Evolutionary conservation across 2,797 vertebrate species (phyloP).

Genomic region (Muraenolepis orangiensis): DNA sequence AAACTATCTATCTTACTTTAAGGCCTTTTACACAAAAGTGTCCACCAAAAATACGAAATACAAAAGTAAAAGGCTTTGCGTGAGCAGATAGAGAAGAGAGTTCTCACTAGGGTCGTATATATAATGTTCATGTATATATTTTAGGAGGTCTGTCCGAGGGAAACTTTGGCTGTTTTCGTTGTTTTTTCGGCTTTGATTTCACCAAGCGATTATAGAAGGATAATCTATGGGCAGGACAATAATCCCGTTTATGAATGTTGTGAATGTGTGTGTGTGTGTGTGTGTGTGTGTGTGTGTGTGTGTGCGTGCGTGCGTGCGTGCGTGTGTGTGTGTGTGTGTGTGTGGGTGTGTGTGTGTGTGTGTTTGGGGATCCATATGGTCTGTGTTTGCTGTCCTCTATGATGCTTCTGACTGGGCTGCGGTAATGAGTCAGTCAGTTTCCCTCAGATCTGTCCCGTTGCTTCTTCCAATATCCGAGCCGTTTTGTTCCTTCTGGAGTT

Average conservation of each 20-base stretch:
- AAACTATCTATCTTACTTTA: too few relatives aligned
- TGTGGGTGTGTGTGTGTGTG: slow-evolving; percentile 11
- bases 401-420: slow-evolving; percentile 28
- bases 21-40: too few relatives aligned
- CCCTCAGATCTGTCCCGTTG: slow-evolving; percentile 31
- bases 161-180: slow-evolving; percentile 28
- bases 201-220: slow-evolving; percentile 62
- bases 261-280: slow-evolving; percentile 7
- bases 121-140: neutral
- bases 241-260: slow-evolving; percentile 48
- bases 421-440: slow-evolving; percentile 22
- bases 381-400: slow-evolving; percentile 38
- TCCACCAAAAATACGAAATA: too few relatives aligned
- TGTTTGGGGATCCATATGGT: slow-evolving; percentile 43
- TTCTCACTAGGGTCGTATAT: neutral
- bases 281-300: slow-evolving; percentile 4
- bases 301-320: slow-evolving; percentile 5
- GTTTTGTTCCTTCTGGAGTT: slow-evolving; percentile 19
- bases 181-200: slow-evolving; percentile 49
- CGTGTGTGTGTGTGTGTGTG: slow-evolving; percentile 14
- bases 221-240: slow-evolving; percentile 62
- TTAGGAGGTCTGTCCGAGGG: slow-evolving; percentile 7
- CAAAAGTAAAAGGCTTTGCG: too few relatives aligned
- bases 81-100: too few relatives aligned
- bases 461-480: slow-evolving; percentile 49